phyloP scores from a whole-genome alignment of 2,888 invertebrate species.

The Synanthedon tipuliformis region DNA sequence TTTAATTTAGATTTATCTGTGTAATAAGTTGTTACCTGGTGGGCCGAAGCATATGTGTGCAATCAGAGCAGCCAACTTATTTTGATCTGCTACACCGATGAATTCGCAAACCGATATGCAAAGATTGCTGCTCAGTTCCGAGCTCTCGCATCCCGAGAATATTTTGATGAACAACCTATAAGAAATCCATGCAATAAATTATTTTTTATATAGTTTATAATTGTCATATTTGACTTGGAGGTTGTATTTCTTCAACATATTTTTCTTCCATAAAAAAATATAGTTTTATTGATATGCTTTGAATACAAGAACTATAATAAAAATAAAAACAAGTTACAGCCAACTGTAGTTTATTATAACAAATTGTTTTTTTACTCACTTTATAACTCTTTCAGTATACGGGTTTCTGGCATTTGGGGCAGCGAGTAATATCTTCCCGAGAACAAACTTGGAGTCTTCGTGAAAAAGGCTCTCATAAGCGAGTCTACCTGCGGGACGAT shows the following conservation, averaged over 20 bases:
- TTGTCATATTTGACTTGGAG: no score
- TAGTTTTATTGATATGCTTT: no score
- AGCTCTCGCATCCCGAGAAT: constrained; percentile 48
- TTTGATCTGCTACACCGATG: constrained; percentile 55
- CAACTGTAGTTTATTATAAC: not conserved
- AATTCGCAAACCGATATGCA: constrained; percentile 57
- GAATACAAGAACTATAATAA: no score
- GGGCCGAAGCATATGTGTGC: constrained; percentile 46
- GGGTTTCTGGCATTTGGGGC: constrained; percentile 81
- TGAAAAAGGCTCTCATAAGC: constrained; percentile 87
- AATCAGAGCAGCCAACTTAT: constrained; percentile 37
- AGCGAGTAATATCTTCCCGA: constrained; percentile 83
- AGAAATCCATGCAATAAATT: no score
- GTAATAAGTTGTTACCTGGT: constrained; percentile 26
- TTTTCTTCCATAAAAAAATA: no score
- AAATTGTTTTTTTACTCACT: constrained; percentile 28
- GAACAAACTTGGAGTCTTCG: constrained; percentile 72
- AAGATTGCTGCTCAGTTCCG: constrained; percentile 38
- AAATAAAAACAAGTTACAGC: not conserved
- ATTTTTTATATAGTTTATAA: no score
- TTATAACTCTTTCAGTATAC: constrained; percentile 83
- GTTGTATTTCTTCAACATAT: no score
- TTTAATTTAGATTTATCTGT: not conserved
- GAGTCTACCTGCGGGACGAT: constrained; percentile 82
- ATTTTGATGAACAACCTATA: constrained; percentile 56